Evolutionary conservation across 2,113 vertebrate species (phyloP).

Genomic region (Brachyhypopomus gauderio): DNA sequence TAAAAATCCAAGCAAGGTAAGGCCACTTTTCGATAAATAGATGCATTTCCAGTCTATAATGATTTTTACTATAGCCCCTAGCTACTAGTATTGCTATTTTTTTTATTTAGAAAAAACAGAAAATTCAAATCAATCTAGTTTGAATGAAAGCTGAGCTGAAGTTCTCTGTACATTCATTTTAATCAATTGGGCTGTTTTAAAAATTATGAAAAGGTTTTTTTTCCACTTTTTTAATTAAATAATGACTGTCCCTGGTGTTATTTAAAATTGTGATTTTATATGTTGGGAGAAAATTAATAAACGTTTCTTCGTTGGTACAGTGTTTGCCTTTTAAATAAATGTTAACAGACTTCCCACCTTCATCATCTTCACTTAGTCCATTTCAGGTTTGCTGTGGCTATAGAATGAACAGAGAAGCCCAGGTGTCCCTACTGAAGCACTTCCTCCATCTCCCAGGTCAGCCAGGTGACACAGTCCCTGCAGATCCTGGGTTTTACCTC

Average conservation of each 20-base stretch:
- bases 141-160: not conserved
- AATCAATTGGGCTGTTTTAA: not conserved
- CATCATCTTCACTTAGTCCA: too few relatives aligned
- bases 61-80: not conserved
- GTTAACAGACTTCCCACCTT: not conserved
- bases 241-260: not conserved
- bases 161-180: too few relatives aligned
- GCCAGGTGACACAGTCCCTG: too few relatives aligned
- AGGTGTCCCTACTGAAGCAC: too few relatives aligned
- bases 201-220: not conserved
- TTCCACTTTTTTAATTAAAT: too few relatives aligned
- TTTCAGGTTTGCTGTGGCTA: too few relatives aligned
- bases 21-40: too few relatives aligned
- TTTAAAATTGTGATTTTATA: not conserved
- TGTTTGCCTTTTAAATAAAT: constrained; percentile 17
- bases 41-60: not conserved
- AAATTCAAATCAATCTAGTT: not conserved
- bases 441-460: too few relatives aligned
- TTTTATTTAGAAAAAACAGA: not conserved
- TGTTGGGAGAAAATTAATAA: not conserved
- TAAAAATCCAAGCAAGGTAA: too few relatives aligned
- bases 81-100: not conserved
- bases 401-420: too few relatives aligned
- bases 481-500: too few relatives aligned
- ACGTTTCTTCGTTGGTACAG: constrained; percentile 9